Evolutionary conservation across 1,140 invertebrate genomes (phyloP), one percentile per base, ranked within the genome.

Genomic region (Globodera ellingtonae): DNA sequence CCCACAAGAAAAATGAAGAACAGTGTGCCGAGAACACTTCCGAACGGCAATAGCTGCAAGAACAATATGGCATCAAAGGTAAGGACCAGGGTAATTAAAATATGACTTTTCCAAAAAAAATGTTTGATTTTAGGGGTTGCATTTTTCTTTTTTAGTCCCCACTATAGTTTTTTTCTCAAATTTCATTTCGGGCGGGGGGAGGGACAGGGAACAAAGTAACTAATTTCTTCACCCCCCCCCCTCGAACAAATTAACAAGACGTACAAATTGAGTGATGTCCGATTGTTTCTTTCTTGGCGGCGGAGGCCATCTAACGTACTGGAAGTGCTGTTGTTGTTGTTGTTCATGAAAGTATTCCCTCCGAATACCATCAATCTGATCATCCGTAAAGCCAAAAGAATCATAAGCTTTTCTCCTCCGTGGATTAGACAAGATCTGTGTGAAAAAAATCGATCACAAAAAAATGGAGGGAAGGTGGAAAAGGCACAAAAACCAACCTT

Each of bases 11-110:
- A 73, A 66, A 88, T 88, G 44, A 89, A 87, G 4, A 87, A 52
- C 13, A 89, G 76, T 13, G 88, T 89, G 15, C 85, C 88, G 24
- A 89, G 62, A 24, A 84, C 86, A 56, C 86, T 87, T 7, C 88
- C n/a, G 59, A 89, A 44, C 21, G 88, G 88, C 21, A 89, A 79
- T 10, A 81, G 65, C 59, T 88, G 56, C 9, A 18, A 47, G 18
- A n/a, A 15, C 13, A 69, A 77, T 48, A 75, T 65, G 8, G 67
- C 18, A 18, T 44, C 7, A 62, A 62, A 10, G 24, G 67, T 44
- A 13, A 44, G 8, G n/a, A 67, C 18, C 8, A 67, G 35, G 35
- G 66, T 44, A 66, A 5, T n/a, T 18, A 75, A 56, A 35, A 35
- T 35, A 35, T 3, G 35, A 35, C 35, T 35, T 35, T 35, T 35